Base-by-base conservation (phyloP, 1,140 invertebrate species). In the Drosophila bocqueti region DNA sequence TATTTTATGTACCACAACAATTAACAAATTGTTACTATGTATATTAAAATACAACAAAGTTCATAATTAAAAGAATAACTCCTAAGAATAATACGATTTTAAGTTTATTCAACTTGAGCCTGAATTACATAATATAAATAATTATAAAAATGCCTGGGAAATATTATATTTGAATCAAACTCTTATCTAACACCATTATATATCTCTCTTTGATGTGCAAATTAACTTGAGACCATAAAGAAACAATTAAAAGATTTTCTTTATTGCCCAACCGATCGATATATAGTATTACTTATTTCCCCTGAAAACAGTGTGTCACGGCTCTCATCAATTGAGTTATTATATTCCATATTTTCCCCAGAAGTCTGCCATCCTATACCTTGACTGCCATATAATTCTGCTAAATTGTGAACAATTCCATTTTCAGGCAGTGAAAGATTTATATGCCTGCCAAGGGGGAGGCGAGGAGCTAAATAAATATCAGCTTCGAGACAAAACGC, bases 381-480 rank as follows among this genome's bases (percentile, higher is more conserved):
- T 31, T 40, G 34, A 54, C 31, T 63, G 36, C 61, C 66, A 49
- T 65, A 29, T 40, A 68, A 68, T 64, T 65, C 29, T 15, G 62
- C 21, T 36, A 45, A 66, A 36, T 59, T 42, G 50, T 26, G 13
- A 36, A 43, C 43, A 59, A 36, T 60, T 31, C 69, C 66, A 50
- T 72, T 73, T 42, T 11, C 11, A 49, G 50, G 4, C 45, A 58
- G 78, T 81, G 59, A 78, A 78, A 64, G 66, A 79, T 85, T 85
- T 85, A 83, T 85, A 79, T 85, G 71, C 67, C 75, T 54, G 63
- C 42, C 15, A 61, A 43, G 59, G 60, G 11, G 36, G 38, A 21
- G 38, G 13, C n/a, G 66, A 38, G 67, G 31, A 45, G 60, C 60
- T 58, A 75, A 45, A 86, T 79, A 79, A 87, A 83, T 76, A 87